Conservation (phyloP, 1,140 invertebrate species). For the Heliconius hermathena region DNA sequence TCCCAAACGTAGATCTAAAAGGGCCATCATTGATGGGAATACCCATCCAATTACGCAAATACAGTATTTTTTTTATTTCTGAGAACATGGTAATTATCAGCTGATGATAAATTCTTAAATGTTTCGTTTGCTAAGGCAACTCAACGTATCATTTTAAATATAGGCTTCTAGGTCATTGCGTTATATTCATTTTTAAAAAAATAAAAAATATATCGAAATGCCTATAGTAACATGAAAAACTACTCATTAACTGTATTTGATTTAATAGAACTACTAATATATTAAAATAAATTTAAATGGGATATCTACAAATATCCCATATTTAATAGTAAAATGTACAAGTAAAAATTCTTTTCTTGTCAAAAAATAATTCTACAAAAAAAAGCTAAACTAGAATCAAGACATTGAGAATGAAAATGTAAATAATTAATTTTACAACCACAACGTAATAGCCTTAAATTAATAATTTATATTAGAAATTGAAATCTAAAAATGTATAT, state of each 20-base stretch:
- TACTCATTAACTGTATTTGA: background rate
- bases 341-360: too few relatives aligned
- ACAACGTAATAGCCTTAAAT: too few relatives aligned
- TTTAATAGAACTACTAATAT: background rate
- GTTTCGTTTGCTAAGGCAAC: background rate
- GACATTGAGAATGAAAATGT: too few relatives aligned
- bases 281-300: background rate
- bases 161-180: background rate
- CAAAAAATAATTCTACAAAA: too few relatives aligned
- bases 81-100: background rate
- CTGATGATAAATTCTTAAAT: background rate
- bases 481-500: background rate
- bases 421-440: too few relatives aligned
- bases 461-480: background rate
- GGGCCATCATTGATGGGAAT: constrained; percentile 28
- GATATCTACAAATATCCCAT: background rate
- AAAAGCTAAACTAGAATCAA: too few relatives aligned
- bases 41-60: background rate
- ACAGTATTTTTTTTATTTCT: background rate
- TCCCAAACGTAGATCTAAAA: constrained; percentile 38
- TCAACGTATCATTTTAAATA: background rate
- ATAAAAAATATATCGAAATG: background rate
- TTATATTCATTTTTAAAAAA: background rate
- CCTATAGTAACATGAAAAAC: background rate
- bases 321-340: background rate